phyloP scores from a whole-genome alignment of 2,888 invertebrate species.

The Psylliodes chrysocephalus region DNA sequence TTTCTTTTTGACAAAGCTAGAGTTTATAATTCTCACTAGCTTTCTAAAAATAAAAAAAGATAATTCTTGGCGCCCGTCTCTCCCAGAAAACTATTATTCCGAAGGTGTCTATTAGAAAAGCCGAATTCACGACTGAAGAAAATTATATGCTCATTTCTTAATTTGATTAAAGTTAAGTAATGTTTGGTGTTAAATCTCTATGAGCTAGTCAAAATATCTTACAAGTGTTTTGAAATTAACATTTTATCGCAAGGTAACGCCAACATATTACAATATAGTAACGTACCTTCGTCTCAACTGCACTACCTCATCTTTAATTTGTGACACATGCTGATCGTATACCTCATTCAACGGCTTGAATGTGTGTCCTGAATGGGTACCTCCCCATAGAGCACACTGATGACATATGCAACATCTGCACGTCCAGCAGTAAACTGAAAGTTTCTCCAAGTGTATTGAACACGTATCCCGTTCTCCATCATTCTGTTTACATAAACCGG shows the following conservation, averaged over 20 bases:
- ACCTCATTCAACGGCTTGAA: constrained; percentile 93
- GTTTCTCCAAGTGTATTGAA: constrained; percentile 84
- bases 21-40: too few relatives aligned
- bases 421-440: constrained; percentile 92
- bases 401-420: constrained; percentile 93
- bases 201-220: too few relatives aligned
- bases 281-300: constrained; percentile 76
- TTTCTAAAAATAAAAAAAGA: too few relatives aligned
- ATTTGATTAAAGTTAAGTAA: too few relatives aligned
- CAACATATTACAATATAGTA: constrained; percentile 59
- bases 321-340: constrained; percentile 87
- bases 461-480: constrained; percentile 78
- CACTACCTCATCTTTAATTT: constrained; percentile 86
- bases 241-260: constrained; percentile 46
- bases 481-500: constrained; percentile 52
- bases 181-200: too few relatives aligned
- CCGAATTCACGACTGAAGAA: too few relatives aligned
- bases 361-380: constrained; percentile 90
- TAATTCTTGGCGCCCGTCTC: too few relatives aligned
- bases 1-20: too few relatives aligned
- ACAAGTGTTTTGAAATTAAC: not conserved
- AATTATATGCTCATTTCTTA: too few relatives aligned
- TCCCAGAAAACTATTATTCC: too few relatives aligned
- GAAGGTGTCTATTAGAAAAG: too few relatives aligned
- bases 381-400: constrained; percentile 93